Base-by-base conservation (phyloP, 2,113 vertebrate genomes). In the Phyllostomus discolor region DNA sequence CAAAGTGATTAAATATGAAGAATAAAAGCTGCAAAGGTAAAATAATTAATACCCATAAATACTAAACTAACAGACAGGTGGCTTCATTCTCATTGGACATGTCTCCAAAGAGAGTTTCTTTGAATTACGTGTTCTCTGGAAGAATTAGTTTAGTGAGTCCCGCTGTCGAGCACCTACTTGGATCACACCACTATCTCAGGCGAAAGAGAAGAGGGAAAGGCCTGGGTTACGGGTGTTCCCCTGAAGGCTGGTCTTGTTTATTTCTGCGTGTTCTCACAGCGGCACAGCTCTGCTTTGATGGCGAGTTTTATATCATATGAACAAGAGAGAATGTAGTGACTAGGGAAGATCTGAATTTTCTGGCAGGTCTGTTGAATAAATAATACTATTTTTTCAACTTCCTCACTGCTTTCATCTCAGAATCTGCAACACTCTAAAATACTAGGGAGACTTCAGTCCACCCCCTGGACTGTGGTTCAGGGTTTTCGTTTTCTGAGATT, bases 301-400 rank as follows among this genome's bases (percentile, higher is more conserved):
- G 41, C 41, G 46, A 75, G 33, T 75, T 95, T 95, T 88, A 67
- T 92, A 54, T 79, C 87, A 62, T 16, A 72, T 22, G 7, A 69
- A 79, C 24, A 95, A 33, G 95, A 66, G 41, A 92, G 95, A 97
- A 91, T 33, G 24, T 46, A 91, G 85, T 76, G 50, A 90, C 76
- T 87, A 43, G 64, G 41, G 26, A 90, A 95, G 92, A 97, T 70
- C 90, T 96, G 81, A 95, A 62, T 46, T 76, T 94, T 96, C 85
- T 94, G 85, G 69, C 14, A 95, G 88, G 72, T 88, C 76, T 92
- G 35, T 59, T 98, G 69, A 96, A 96, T 97, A 97, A 97, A 96
- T 95, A 94, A 95, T 86, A 54, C 28, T 46, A 64, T 50, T 84
- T 94, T 95, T 96, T 94, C 81, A 88, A 67, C 78, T 66, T 88